Evolutionary conservation across 53 echinoderm and acorn worm genomes (phyloP), one percentile per base, ranked within the genome.

Genomic region (Stichopus horrens): DNA sequence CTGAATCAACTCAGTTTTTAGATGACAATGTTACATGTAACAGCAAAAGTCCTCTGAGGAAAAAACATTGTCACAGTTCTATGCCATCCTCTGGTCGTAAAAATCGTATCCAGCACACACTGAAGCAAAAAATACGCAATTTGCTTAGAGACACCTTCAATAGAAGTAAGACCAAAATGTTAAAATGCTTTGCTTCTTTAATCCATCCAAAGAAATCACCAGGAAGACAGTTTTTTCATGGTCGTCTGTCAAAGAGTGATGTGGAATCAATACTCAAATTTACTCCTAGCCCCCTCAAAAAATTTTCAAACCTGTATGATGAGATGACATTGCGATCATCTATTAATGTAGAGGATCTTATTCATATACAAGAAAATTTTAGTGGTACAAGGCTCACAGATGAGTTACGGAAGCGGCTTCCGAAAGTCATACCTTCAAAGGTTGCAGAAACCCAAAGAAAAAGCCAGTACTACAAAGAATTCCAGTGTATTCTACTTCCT

Each of bases 391-490:
- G 79, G 37, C 79, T 79, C 37, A 79, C 79, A 22, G 53, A 79
- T 22, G 9, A 79, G 54, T 54, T 79, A 51, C 79, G 79, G 18
- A 79, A 79, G 51, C 37, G 9, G 9, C 55, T 79, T 52, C 79
- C 79, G 18, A 53, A 53, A 10, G 5, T 52, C 9, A 53, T 79
- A 10, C 54, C 92, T 20, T 86, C 92, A 63, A 13, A 56, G 14
- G 54, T 56, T 54, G 22, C 60, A 57, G 86, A 86, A 52, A 57
- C 53, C 66, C 22, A 23, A 0, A 57, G 23, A 7, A 88, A 91
- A 55, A 20, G 22, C n/a, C 66, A 74, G 60, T 88, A 91, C 59
- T 18, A 55, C 23, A 58, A 74, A 54, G 88, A 91, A 57, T 88
- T 88, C 58, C 37, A 80, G 5, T 79, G 88, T 9, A 11, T 79